phyloP scores from a whole-genome alignment of 1,140 invertebrate genomes.

The Lordiphosa collinella region DNA sequence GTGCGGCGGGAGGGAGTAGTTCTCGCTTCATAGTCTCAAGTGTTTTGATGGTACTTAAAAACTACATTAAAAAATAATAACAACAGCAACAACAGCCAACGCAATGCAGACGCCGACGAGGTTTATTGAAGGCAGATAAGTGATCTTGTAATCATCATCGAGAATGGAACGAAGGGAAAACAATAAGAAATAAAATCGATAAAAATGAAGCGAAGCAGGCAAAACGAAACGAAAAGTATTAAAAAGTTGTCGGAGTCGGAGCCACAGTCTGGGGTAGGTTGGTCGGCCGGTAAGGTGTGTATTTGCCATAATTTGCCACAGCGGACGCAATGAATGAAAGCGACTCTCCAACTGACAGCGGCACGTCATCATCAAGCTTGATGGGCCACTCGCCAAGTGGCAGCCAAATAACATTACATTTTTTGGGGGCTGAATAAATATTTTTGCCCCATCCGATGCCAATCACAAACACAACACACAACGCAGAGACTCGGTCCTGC shows the following conservation, averaged over 20 bases:
- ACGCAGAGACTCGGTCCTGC: neutral
- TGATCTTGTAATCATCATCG: constrained; percentile 72
- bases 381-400: constrained; percentile 41
- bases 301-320: constrained; percentile 79
- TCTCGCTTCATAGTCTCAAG: constrained; percentile 74
- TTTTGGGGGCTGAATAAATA: constrained; percentile 77
- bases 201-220: constrained; percentile 32
- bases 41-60: constrained; percentile 77
- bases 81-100: constrained; percentile 33
- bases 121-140: constrained; percentile 75
- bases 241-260: constrained; percentile 26
- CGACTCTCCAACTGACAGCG: constrained; percentile 54
- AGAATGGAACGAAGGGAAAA: constrained; percentile 26
- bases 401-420: constrained; percentile 49
- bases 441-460: constrained; percentile 62
- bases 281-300: constrained; percentile 70
- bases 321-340: constrained; percentile 73
- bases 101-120: constrained; percentile 27
- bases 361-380: constrained; percentile 71
- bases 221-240: constrained; percentile 58
- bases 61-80: constrained; percentile 78
- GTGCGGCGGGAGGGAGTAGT: neutral
- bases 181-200: constrained; percentile 74
- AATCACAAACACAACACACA: constrained; percentile 54
- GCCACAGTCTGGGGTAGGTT: neutral